Base-by-base conservation (phyloP, 2,113 vertebrate genomes). In the western clawed frog (Xenopus tropicalis) region DNA sequence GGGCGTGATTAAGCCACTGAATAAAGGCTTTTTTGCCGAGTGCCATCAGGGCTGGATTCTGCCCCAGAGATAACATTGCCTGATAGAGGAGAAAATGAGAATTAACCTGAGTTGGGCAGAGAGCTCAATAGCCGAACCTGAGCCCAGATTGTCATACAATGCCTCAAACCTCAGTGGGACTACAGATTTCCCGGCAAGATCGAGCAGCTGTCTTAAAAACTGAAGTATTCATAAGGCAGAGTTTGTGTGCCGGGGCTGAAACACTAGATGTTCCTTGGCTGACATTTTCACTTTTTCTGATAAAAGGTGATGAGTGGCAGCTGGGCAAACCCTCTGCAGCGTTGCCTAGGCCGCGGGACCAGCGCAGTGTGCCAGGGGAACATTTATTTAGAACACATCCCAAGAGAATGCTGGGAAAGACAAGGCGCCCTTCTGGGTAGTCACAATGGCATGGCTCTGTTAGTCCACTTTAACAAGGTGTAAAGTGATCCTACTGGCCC, bases 141-240 rank as follows among this genome's bases (percentile, higher is more conserved):
- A 71, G 19, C 66, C 21, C 69, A 22, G 43, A 37, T 10, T 79
- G 66, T 61, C 59, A 74, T 64, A 73, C 25, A 82, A 76, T 77
- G 79, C 72, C 22, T 19, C 57, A 67, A 80, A 54, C 0, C 61
- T 64, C 56, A 42, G 19, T n/a, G 66, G 79, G 81, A 77, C 75
- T 0, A 66, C 0, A 73, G 16, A 59, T 78, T 80, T 74, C 74
- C 20, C 66, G 78, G 77, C 22, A 77, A 74, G 57, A 71, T 80
- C 79, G 67, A 72, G 79, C 79, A 80, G 61, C 66, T 71, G 48
- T 22, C 22, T 77, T 80, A 43, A 80, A 69, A 54, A 42, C 37
- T 52, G 43, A 37, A 68, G 65, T 62, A 59, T 61, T 75, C 65
- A 69, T 43, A 62, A 44, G 72, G 22, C 48, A 43, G 29, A 61